Base-by-base conservation (phyloP, 2,797 vertebrate species). In the Notolabrus celidotus region DNA sequence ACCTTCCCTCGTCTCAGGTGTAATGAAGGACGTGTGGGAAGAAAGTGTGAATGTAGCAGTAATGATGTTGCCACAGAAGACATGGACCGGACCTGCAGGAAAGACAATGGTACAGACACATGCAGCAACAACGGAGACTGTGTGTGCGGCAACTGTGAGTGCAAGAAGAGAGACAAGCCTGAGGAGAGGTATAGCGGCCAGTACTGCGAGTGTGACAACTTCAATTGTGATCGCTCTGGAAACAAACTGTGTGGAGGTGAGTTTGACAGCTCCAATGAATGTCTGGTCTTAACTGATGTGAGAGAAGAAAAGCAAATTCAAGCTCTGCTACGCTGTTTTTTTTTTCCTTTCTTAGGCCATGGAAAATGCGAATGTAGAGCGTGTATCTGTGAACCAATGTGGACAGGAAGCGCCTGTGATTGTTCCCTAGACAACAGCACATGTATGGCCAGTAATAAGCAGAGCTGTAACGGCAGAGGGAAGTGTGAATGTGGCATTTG, bases 111-210 rank as follows among this genome's bases (percentile, higher is more conserved):
- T 43, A 97, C 97, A 0, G 97, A 98, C 83, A 97, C 98, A 84
- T 99, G 98, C 86, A 98, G 96, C 78, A 98, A 97, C 90, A 98
- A 96, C 1, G 98, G 98, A 3, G 97, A 99, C n/a, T 99, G 98
- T 4, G 95, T 99, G 71, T 99, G 98, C 22, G 98, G 98, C 25
- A 96, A 96, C 0, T 99, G 98, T 0, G 96, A 99, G 36, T 99
- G 98, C 82, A 97, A 96, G 85, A 98, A 96, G 78, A 94, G 96
- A 63, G 96, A 97, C 1, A 97, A 97, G 80, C 94, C 96, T 0
- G 96, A 96, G 47, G 98, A 99, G 87, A 89, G 98, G 52, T 98
- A 97, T 88, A 97, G 96, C 17, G 97, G 98, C 38, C 95, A 94
- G 92, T 97, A 93, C 76, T 99, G 98, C 67, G 96, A 99, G 86